A percentile compares a stretch with the other conserved stretches of the same genome.
phyloP scores from a whole-genome alignment of 2,888 invertebrate genomes.

The Nasonia oneida region DNA sequence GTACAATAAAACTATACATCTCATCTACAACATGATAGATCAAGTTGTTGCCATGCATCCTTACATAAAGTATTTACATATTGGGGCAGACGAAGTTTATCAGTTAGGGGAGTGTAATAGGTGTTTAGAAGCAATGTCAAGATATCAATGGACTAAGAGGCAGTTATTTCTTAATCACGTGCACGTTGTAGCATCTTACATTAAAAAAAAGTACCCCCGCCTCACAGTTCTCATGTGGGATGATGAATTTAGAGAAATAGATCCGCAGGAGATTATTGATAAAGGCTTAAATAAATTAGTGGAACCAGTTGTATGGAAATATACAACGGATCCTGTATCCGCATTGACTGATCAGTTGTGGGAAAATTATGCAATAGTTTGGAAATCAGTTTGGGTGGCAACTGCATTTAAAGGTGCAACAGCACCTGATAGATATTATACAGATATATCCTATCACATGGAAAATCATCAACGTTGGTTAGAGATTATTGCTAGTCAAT shows the following conservation, averaged over 20 bases:
- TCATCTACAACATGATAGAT: conserved; percentile 85
- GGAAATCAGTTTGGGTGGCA: conserved; percentile 88
- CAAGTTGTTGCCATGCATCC: conserved; percentile 85
- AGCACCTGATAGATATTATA: conserved; percentile 80
- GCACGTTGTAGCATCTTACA: conserved; percentile 79
- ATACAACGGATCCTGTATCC: conserved; percentile 79
- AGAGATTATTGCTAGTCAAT: conserved; percentile 81
- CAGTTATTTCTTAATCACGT: conserved; percentile 85
- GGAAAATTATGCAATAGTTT: conserved; percentile 83
- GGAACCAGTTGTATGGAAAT: conserved; percentile 88
- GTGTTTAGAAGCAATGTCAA: conserved; percentile 80
- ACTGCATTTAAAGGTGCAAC: conserved; percentile 92
- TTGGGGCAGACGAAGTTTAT: conserved; percentile 92
- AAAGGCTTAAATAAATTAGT: conserved; percentile 80
- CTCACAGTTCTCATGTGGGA: conserved; percentile 89
- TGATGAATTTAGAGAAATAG: conserved; percentile 86
- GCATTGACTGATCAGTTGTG: conserved; percentile 80
- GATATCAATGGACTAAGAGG: conserved; percentile 80
- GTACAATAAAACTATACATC: conserved; percentile 80
- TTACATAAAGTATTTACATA: conserved; percentile 82
- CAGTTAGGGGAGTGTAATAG: conserved; percentile 84
- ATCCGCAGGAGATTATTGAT: conserved; percentile 77
- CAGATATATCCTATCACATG: conserved; percentile 83
- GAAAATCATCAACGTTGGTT: conserved; percentile 88
- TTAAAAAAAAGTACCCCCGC: conserved; percentile 80